Percentiles rank a stretch among this genome's conserved stretches.
Evolutionary conservation across 2,888 invertebrate species (phyloP).

Genomic region (Synanthedon formicaeformis): DNA sequence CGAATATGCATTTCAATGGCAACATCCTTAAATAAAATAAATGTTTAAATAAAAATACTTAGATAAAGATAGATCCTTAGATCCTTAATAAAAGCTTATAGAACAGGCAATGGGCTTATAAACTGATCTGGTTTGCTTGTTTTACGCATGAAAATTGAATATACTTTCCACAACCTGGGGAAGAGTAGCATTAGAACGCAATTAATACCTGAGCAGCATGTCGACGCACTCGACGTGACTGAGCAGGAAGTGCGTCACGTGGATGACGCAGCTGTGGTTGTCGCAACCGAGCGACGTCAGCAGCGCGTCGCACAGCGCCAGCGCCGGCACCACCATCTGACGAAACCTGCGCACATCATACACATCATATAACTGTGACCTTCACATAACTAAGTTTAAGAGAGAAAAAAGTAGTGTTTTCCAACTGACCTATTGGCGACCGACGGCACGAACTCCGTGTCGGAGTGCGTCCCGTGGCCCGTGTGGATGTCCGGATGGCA

Average conservation of each 20-base stretch:
- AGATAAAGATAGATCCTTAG: too few species aligned
- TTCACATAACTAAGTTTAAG: neutral
- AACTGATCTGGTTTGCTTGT: too few species aligned
- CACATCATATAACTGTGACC: too few species aligned
- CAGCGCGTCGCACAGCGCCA: constrained; percentile 84
- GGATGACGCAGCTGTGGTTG: constrained; percentile 84
- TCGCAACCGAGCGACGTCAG: constrained; percentile 85
- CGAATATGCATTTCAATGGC: too few species aligned
- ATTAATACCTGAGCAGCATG: constrained; percentile 77
- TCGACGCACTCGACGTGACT: constrained; percentile 87
- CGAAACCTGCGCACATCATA: constrained; percentile 72
- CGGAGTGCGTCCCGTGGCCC: constrained; percentile 9
- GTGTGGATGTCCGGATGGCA: constrained; percentile 77
- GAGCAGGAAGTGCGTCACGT: constrained; percentile 84
- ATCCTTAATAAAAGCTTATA: too few species aligned
- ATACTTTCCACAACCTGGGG: too few species aligned
- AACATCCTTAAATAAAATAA: too few species aligned
- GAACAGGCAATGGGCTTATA: too few species aligned
- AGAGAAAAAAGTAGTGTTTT: too few species aligned
- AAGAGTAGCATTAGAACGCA: too few species aligned
- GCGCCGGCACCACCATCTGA: constrained; percentile 84
- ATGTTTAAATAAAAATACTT: too few species aligned
- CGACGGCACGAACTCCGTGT: constrained; percentile 41
- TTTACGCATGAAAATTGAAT: too few species aligned
- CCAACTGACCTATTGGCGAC: constrained; percentile 31